Conservation (phyloP, 1,140 invertebrate species). For the Microplitis demolitor region DNA sequence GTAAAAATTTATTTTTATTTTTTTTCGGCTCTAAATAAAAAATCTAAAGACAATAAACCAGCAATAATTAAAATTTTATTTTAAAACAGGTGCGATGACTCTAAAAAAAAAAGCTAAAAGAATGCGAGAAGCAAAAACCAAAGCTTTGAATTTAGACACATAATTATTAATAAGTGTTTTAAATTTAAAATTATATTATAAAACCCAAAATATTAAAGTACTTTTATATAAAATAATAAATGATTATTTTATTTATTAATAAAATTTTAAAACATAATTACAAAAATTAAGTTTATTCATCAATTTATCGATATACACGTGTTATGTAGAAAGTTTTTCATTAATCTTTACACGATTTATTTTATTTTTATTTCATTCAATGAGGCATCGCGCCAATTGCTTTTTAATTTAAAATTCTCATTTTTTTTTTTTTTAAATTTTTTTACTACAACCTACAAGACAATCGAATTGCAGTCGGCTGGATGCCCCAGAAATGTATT, state of each 20-base stretch:
- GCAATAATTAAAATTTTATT: neutral
- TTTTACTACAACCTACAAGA: constrained; percentile 32
- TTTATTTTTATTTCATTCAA: neutral
- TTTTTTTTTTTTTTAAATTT: constrained; percentile 27
- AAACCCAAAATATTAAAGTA: neutral
- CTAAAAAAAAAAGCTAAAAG: constrained; percentile 44
- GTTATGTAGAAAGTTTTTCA: constrained; percentile 55
- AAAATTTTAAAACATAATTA: constrained; percentile 34
- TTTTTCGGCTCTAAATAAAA: too few species aligned
- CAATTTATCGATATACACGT: constrained; percentile 56
- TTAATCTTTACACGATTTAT: constrained; percentile 7
- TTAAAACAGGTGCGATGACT: constrained; percentile 39
- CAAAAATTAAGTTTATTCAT: constrained; percentile 60
- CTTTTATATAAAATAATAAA: neutral
- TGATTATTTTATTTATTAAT: constrained; percentile 21
- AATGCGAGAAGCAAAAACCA: constrained; percentile 34
- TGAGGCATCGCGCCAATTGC: constrained; percentile 44
- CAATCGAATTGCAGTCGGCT: constrained; percentile 35
- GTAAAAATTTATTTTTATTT: neutral
- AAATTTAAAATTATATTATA: too few species aligned
- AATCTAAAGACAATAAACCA: too few species aligned
- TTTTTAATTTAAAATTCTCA: constrained; percentile 22
- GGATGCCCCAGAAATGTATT: constrained; percentile 37
- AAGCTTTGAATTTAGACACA: neutral
- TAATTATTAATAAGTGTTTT: neutral